Conservation (phyloP, 2,888 invertebrate genomes). For the Athripsodes cinereus region DNA sequence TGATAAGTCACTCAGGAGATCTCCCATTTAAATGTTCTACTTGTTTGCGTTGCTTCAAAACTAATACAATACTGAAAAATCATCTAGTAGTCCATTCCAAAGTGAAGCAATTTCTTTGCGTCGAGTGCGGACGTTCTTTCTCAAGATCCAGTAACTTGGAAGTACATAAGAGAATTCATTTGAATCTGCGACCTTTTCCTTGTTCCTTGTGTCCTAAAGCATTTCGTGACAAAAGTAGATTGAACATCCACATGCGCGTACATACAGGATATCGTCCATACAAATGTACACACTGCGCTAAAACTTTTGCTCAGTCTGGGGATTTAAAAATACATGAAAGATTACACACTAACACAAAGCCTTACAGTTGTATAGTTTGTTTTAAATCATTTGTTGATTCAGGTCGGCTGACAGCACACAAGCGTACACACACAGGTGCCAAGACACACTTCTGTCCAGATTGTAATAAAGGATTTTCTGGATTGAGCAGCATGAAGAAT, state of each 20-base stretch:
- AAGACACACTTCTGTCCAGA: conserved; percentile 2
- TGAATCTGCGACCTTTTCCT: not conserved
- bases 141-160: not conserved
- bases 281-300: conserved; percentile 32
- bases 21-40: not conserved
- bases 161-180: conserved; percentile 1
- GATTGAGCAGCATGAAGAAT: conserved; percentile 3
- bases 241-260: conserved; percentile 27
- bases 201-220: not conserved
- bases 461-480: conserved; percentile 2
- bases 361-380: conserved; percentile 29
- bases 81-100: conserved; percentile 1
- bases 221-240: not conserved
- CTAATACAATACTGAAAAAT: not conserved
- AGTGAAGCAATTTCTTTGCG: not conserved
- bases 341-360: conserved; percentile 43
- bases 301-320: conserved; percentile 33
- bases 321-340: conserved; percentile 38
- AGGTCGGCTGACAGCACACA: conserved; percentile 1
- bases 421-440: not conserved
- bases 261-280: conserved; percentile 37
- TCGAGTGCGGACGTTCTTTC: not conserved
- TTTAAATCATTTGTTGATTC: not conserved
- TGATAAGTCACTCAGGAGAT: not conserved
- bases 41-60: not conserved